Evolutionary conservation across 2,888 invertebrate species (phyloP), one percentile per base, ranked within the genome.

Genomic region (Neoscelio sp.): DNA sequence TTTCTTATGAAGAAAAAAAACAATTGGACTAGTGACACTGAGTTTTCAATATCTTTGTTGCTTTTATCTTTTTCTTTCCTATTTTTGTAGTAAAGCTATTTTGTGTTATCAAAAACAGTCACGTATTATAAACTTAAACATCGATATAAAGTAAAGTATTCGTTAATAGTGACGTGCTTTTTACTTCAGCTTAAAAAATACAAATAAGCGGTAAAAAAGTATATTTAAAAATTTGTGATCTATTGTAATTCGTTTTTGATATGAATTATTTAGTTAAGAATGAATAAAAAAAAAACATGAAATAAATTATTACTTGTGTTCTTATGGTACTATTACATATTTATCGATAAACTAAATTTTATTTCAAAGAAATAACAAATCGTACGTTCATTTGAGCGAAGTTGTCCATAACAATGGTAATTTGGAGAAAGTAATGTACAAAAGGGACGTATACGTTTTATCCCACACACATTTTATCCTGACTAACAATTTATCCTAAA

Each of bases 21-120:
- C 40, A 20, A 62, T 52, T 62, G 78, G 78, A 78, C 78, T 78
- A 78, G 78, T 78, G 74, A 78, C 68, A 71, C 74, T 73, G 78
- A 78, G 73, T 73, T 73, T 74, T 60, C 46, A 54, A 74, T 71
- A 78, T 78, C 73, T 68, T 74, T 71, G 52, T 65, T 77, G 38
- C 52, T 68, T 40, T 26, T 60, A 50, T 15, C 28, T 46, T 71
- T 38, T 44, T 56, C 44, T 26, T 71, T 1, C 5, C 13, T 44
- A 5, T 28, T 30, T 65, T 15, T 30, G 42, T 10, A 6, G 15
- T 42, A 67, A 52, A 65, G 6, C 20, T 30, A 17, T 30, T 18
- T 38, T 12, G n/a, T 3, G 3, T 38, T 38, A 30, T 40, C n/a
- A 10, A 46, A 44, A 62, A n/a, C n/a, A 65, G 18, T 52, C 17